Conservation (phyloP, 2,113 vertebrate species). For the Oreochromis niloticus region DNA sequence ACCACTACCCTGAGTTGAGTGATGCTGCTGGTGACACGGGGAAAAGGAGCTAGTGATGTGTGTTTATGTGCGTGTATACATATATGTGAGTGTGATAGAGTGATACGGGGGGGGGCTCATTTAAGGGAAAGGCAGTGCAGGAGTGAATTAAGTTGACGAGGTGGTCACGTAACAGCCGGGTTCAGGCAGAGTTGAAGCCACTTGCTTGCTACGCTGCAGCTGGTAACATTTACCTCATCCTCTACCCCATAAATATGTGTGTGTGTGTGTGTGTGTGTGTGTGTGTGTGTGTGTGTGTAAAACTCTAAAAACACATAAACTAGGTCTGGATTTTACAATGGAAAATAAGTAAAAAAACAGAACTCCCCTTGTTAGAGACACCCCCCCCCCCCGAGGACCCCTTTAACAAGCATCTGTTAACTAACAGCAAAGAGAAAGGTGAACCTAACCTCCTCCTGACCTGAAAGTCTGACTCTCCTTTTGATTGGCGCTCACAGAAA, state of each 20-base stretch:
- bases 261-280: not conserved
- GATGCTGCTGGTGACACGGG: slow-evolving; percentile 27
- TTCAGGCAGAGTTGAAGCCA: slow-evolving; percentile 73
- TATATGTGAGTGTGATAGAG: not conserved
- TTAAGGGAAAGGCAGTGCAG: slow-evolving; percentile 11
- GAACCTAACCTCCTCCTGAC: slow-evolving; percentile 4
- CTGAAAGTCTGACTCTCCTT: not conserved
- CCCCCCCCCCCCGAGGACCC: slow-evolving; percentile 13
- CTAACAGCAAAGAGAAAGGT: slow-evolving; percentile 37
- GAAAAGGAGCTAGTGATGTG: not conserved
- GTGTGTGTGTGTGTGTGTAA: not conserved
- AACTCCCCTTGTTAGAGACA: slow-evolving; percentile 1
- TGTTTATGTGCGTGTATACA: not conserved
- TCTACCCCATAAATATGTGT: slow-evolving; percentile 36
- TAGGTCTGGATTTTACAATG: slow-evolving; percentile 45
- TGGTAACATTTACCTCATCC: slow-evolving; percentile 70
- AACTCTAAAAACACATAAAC: slow-evolving; percentile 50
- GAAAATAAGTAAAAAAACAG: slow-evolving; percentile 54
- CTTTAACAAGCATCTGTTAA: slow-evolving; percentile 53
- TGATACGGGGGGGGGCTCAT: not conserved
- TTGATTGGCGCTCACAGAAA: not conserved
- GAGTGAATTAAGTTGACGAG: slow-evolving; percentile 51
- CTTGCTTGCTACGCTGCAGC: slow-evolving; percentile 60
- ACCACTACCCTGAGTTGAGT: slow-evolving; percentile 9
- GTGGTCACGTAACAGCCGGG: slow-evolving; percentile 56